Evolutionary conservation across 2,888 invertebrate genomes (phyloP), one percentile per base, ranked within the genome.

Genomic region (Dorcus parallelipipedus): DNA sequence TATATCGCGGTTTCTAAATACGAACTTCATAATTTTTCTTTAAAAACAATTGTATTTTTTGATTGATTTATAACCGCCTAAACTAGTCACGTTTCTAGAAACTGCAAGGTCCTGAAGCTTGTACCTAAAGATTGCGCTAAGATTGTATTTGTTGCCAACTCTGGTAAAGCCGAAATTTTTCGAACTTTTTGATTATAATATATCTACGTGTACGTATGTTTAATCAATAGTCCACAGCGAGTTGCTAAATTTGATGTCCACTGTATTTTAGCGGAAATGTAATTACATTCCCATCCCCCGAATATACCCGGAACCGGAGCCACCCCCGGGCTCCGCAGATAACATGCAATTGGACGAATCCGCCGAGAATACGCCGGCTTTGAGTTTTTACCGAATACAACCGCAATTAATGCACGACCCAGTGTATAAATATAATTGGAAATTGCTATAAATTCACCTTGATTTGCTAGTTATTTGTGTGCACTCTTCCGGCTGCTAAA

Each of bases 371-470:
- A 52, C 57, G 43, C 53, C 58, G 58, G 55, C 53, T 58, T 56
- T 55, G 53, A 59, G 56, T 62, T 62, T 62, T 59, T 62, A 56
- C 45, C 23, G 45, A 45, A 45, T 45, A 45, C 59, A 39, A 42
- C 58, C 61, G 43, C 61, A 61, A 63, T 63, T 63, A 63, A 63
- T 63, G 59, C 53, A 41, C 49, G 47, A 51, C 53, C 50, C 40
- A 50, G 58, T 52, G 58, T 52, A 60, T 64, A 64, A 62, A 64
- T 64, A 60, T 62, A 64, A 62, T 64, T 64, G 64, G 60, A 64
- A 58, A 59, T 60, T 60, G 56, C 62, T 54, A 58, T 60, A 62
- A 59, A 64, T 60, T 58, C 50, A 45, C 45, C 45, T 45, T 45
- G 45, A 45, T 45, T 45, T 17, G 45, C 9, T 9, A 17, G 45